Evolutionary conservation across 2,888 invertebrate species (phyloP).

Genomic region (Xylocampa areola): DNA sequence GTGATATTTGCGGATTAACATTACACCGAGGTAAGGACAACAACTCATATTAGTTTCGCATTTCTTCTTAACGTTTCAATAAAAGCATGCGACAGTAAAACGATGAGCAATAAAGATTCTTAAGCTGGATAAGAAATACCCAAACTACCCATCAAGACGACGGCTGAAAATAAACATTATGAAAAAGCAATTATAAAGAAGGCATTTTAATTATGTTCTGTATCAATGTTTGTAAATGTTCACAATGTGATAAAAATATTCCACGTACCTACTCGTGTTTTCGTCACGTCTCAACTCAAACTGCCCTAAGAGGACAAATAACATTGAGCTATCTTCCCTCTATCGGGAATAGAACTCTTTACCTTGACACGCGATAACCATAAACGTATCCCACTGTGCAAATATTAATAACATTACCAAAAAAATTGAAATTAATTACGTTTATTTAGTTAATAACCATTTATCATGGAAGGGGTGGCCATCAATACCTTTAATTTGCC

Average conservation of each 20-base stretch:
- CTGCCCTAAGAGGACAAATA: not conserved
- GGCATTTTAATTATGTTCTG: conserved; percentile 4
- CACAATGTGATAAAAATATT: not conserved
- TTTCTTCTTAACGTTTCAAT: conserved; percentile 64
- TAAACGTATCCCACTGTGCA: conserved; percentile 42
- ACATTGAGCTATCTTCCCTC: conserved; percentile 17
- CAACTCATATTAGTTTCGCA: conserved; percentile 56
- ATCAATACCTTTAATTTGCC: conserved; percentile 29
- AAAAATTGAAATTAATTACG: conserved; percentile 24
- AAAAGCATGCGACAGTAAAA: conserved; percentile 68
- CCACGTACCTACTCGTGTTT: not conserved
- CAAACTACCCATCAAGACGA: conserved; percentile 34
- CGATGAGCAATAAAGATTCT: conserved; percentile 71
- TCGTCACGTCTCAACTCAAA: not conserved
- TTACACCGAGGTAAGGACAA: conserved; percentile 64
- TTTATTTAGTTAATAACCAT: conserved; percentile 26
- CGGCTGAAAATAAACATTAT: not conserved
- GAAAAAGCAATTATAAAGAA: not conserved
- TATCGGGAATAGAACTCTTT: conserved; percentile 48
- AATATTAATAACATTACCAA: conserved; percentile 47
- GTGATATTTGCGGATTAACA: conserved; percentile 59
- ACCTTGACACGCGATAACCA: conserved; percentile 48
- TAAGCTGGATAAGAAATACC: conserved; percentile 54
- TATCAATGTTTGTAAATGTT: not conserved
- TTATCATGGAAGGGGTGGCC: conserved; percentile 34